Conservation (phyloP, 2,888 invertebrate genomes). For the Tachina fera region DNA sequence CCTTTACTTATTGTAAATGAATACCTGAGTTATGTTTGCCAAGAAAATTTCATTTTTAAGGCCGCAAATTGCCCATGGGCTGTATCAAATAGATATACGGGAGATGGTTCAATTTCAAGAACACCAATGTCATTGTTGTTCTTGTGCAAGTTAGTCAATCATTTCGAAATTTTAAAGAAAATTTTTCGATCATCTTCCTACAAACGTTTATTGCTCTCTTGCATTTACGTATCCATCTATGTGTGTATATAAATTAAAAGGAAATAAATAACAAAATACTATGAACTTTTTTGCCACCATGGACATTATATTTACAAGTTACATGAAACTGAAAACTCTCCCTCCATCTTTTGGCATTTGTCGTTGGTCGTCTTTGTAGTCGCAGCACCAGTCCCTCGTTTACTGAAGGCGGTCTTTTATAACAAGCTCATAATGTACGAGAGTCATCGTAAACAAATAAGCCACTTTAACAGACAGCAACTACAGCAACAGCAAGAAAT, state of each 20-base stretch:
- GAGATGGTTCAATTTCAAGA: no score
- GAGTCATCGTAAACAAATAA: slow-evolving; percentile 70
- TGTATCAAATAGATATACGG: no score
- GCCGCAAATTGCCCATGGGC: no score
- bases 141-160: no score
- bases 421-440: slow-evolving; percentile 67
- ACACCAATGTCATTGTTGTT: no score
- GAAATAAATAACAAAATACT: slow-evolving; percentile 71
- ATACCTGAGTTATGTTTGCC: no score
- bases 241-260: slow-evolving; percentile 62
- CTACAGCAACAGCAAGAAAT: slow-evolving; percentile 31
- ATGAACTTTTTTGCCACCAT: slow-evolving; percentile 69
- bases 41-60: no score
- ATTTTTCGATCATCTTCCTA: slow-evolving; percentile 4
- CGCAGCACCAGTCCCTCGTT: slow-evolving; percentile 1
- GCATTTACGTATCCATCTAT: not conserved
- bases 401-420: slow-evolving; percentile 62
- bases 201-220: not conserved
- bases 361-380: slow-evolving; percentile 43
- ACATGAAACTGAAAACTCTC: slow-evolving; percentile 65
- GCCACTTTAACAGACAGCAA: slow-evolving; percentile 58
- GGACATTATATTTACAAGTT: slow-evolving; percentile 68
- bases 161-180: not conserved
- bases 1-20: no score
- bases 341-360: slow-evolving; percentile 60